Percentiles rank a stretch among this genome's conserved stretches.
Evolutionary conservation across 2,888 invertebrate species (phyloP).

Genomic region (Matsumyia berberina): DNA sequence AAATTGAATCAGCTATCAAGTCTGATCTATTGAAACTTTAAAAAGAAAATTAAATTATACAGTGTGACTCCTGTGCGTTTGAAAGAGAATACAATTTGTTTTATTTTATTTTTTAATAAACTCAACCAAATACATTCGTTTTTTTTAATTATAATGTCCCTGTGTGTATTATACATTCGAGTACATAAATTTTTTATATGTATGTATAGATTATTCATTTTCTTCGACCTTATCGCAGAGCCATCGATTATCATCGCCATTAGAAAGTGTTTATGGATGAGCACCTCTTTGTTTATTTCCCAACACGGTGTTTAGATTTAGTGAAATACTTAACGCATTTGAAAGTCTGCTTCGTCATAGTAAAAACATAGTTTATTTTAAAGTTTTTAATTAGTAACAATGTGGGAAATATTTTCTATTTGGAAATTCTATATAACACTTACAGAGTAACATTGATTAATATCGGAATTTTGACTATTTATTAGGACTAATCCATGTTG

Average conservation of each 20-base stretch:
- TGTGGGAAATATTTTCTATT: conserved; percentile 60
- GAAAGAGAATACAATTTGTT: conserved; percentile 1
- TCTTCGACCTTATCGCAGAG: conserved; percentile 32
- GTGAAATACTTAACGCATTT: conserved; percentile 20
- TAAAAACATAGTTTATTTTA: conserved; percentile 53
- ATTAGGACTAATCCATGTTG: conserved; percentile 51
- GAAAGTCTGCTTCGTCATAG: conserved; percentile 29
- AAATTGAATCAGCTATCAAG: too few species aligned
- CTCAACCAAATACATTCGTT: conserved; percentile 59
- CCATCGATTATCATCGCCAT: conserved; percentile 31
- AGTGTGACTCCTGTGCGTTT: background rate
- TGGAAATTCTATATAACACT: conserved; percentile 71
- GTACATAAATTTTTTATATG: conserved; percentile 50
- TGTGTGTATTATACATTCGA: conserved; percentile 69
- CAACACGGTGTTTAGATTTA: conserved; percentile 52
- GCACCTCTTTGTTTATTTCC: conserved; percentile 31
- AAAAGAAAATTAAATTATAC: too few species aligned
- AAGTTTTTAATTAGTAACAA: conserved; percentile 62
- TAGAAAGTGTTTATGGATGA: conserved; percentile 34
- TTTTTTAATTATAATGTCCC: conserved; percentile 34
- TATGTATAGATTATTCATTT: conserved; percentile 37
- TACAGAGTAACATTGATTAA: conserved; percentile 61
- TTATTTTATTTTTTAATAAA: conserved; percentile 53
- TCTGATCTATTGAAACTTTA: too few species aligned
- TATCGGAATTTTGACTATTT: conserved; percentile 60